These are phyloP conservation scores for Prunella strophiata DNA, from an alignment of 2,797 vertebrate genomes.

Conservation along the genomic window DNA sequence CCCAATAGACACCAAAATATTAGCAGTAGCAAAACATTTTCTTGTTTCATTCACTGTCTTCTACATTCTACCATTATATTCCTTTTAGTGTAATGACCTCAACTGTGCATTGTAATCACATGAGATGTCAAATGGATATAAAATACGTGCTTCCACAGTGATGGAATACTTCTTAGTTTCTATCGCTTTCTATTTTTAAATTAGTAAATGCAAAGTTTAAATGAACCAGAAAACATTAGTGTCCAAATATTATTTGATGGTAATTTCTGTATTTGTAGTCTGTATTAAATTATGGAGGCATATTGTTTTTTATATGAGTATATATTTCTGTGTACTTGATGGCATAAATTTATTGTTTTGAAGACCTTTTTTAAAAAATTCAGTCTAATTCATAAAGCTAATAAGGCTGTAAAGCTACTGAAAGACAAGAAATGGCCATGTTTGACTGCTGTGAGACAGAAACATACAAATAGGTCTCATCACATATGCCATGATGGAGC, in stretches of 20 bases:
- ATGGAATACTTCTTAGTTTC: background rate
- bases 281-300: background rate
- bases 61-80: background rate
- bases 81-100: background rate
- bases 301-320: background rate
- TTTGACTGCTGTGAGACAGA: background rate
- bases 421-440: background rate
- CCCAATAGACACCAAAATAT: background rate
- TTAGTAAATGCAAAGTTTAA: background rate
- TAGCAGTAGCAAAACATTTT: background rate
- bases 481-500: background rate
- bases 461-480: background rate
- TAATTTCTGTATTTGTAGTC: background rate
- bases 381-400: background rate
- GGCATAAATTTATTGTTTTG: background rate
- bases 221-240: background rate
- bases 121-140: background rate
- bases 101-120: background rate
- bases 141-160: background rate
- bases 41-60: background rate
- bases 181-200: background rate
- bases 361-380: background rate
- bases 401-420: background rate
- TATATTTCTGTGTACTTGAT: background rate
- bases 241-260: background rate